phyloP scores from a whole-genome alignment of 2,888 invertebrate genomes.

The Nebria salina region DNA sequence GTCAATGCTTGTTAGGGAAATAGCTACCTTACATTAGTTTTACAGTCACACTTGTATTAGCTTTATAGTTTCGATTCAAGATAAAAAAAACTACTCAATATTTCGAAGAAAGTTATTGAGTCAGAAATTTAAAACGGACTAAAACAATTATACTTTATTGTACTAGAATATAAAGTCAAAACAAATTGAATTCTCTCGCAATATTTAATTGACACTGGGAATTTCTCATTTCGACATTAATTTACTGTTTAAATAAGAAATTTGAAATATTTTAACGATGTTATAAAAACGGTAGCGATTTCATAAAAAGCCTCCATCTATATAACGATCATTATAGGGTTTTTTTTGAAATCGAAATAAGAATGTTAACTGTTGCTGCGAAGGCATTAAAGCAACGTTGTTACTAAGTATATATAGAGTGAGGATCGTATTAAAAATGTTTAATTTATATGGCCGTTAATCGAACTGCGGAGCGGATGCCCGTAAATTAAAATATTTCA shows the following conservation, averaged over 20 bases:
- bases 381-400: neutral
- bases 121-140: too few species aligned
- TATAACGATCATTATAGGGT: conserved; percentile 3
- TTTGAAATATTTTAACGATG: conserved; percentile 21
- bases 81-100: neutral
- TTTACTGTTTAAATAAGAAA: neutral
- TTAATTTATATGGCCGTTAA: conserved; percentile 44
- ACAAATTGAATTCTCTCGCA: neutral
- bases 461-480: conserved; percentile 26
- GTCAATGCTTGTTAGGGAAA: neutral
- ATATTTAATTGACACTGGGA: neutral
- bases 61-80: neutral
- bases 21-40: neutral
- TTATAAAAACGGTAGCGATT: conserved; percentile 18
- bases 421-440: conserved; percentile 21
- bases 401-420: neutral
- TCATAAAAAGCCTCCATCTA: neutral
- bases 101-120: too few species aligned
- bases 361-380: neutral
- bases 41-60: neutral
- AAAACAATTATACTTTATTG: too few species aligned
- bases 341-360: conserved; percentile 4
- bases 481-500: conserved; percentile 42
- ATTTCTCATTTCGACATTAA: neutral
- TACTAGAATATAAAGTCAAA: too few species aligned